Evolutionary conservation across 2,888 invertebrate genomes (phyloP).

Genomic region (Chloromyia formosa): DNA sequence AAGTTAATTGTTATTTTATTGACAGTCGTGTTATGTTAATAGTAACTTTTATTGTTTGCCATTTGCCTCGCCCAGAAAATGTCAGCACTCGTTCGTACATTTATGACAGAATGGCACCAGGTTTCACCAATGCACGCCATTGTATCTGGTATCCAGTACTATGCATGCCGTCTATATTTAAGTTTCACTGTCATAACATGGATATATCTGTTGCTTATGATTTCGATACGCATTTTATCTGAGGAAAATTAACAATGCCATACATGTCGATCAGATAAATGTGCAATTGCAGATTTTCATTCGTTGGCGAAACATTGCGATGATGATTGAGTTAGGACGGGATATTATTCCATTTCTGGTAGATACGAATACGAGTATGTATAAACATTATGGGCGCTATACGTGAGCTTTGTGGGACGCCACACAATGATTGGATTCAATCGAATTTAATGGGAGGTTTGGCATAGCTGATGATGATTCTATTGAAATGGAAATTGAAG

Average conservation of each 20-base stretch:
- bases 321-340: too few relatives aligned
- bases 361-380: background rate
- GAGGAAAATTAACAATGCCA: conserved; percentile 15
- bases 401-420: conserved; percentile 9
- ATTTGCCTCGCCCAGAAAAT: conserved; percentile 23
- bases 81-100: background rate
- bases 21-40: conserved; percentile 47
- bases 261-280: conserved; percentile 33
- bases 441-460: background rate
- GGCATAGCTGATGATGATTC: too few relatives aligned
- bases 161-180: background rate
- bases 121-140: background rate
- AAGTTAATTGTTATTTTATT: conserved; percentile 35
- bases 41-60: conserved; percentile 41
- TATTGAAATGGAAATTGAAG: too few relatives aligned
- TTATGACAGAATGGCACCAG: background rate
- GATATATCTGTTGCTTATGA: background rate
- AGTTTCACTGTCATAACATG: background rate
- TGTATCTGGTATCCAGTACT: background rate
- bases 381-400: background rate
- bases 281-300: conserved; percentile 19
- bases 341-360: background rate
- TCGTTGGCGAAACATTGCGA: background rate
- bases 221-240: conserved; percentile 15
- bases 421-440: background rate